phyloP scores from a whole-genome alignment of 2,113 vertebrate species.

The Caranx melampygus region DNA sequence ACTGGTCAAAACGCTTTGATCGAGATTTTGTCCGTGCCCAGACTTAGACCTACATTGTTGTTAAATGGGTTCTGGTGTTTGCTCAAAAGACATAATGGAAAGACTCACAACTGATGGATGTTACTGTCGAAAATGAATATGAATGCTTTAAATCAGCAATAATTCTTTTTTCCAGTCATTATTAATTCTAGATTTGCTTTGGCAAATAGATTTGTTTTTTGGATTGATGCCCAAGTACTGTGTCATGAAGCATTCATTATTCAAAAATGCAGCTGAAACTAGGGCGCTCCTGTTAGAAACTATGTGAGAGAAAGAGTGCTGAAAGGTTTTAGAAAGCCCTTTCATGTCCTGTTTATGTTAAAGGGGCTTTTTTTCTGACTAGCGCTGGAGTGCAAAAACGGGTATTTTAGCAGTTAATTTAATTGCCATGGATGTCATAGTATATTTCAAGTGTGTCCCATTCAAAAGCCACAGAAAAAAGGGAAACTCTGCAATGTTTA shows the following conservation, averaged over 20 bases:
- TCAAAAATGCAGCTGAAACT: conserved; percentile 57
- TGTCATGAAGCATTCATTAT: conserved; percentile 69
- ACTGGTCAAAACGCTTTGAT: background rate
- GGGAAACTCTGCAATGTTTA: conserved; percentile 49
- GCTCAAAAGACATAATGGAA: conserved; percentile 54
- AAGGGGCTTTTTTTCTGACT: conserved; percentile 8
- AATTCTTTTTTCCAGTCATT: conserved; percentile 55
- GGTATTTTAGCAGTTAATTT: conserved; percentile 62
- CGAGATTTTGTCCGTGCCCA: conserved; percentile 2
- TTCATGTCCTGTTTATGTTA: conserved; percentile 62
- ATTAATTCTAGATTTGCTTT: conserved; percentile 70
- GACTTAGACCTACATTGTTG: conserved; percentile 11
- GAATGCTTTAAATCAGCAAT: conserved; percentile 59
- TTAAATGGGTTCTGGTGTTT: conserved; percentile 48
- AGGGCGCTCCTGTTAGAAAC: conserved; percentile 59
- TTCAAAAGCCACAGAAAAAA: conserved; percentile 43
- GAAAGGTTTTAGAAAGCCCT: conserved; percentile 66
- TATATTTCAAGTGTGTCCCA: conserved; percentile 40
- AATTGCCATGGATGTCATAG: conserved; percentile 64
- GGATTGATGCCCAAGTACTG: conserved; percentile 61
- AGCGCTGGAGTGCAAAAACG: conserved; percentile 22
- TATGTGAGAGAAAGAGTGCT: conserved; percentile 52
- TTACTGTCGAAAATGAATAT: conserved; percentile 52
- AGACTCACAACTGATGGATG: conserved; percentile 56
- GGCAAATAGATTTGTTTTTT: conserved; percentile 66